Conservation (phyloP, 2,888 invertebrate genomes). For the Graphium colonna region DNA sequence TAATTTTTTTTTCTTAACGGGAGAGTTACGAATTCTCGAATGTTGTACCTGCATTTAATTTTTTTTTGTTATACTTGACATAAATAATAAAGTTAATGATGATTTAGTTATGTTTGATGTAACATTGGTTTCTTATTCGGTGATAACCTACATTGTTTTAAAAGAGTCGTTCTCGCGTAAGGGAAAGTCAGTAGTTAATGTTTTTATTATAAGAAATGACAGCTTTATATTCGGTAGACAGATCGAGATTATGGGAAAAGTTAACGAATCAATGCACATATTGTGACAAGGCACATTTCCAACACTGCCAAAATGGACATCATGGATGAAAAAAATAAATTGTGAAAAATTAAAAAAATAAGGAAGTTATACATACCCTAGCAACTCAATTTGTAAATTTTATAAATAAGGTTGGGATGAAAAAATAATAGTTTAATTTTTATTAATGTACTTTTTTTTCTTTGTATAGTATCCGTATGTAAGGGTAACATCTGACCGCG, state of each 20-base stretch:
- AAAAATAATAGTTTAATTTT: conserved; percentile 76
- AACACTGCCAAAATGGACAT: conserved; percentile 75
- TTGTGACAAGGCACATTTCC: conserved; percentile 80
- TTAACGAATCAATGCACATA: conserved; percentile 54
- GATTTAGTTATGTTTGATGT: conserved; percentile 65
- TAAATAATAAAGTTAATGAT: conserved; percentile 71
- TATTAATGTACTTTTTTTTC: conserved; percentile 57
- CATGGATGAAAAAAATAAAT: conserved; percentile 43
- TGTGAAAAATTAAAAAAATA: not conserved
- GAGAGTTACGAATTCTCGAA: conserved; percentile 79
- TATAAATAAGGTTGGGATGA: conserved; percentile 72
- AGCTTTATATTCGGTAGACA: conserved; percentile 73
- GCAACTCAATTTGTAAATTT: conserved; percentile 68
- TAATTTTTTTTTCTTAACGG: conserved; percentile 69
- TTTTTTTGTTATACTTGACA: conserved; percentile 76
- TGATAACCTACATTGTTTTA: conserved; percentile 57
- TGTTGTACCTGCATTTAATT: conserved; percentile 81
- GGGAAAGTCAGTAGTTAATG: conserved; percentile 74
- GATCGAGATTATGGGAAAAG: conserved; percentile 49
- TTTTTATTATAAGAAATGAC: conserved; percentile 69
- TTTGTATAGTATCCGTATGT: conserved; percentile 70
- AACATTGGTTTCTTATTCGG: conserved; percentile 60
- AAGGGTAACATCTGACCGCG: conserved; percentile 58
- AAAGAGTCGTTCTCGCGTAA: conserved; percentile 59
- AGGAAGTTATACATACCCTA: conserved; percentile 42